These are phyloP conservation scores for Caiman crocodilus DNA, from an alignment of 2,797 vertebrate genomes.

Conservation along the genomic window DNA sequence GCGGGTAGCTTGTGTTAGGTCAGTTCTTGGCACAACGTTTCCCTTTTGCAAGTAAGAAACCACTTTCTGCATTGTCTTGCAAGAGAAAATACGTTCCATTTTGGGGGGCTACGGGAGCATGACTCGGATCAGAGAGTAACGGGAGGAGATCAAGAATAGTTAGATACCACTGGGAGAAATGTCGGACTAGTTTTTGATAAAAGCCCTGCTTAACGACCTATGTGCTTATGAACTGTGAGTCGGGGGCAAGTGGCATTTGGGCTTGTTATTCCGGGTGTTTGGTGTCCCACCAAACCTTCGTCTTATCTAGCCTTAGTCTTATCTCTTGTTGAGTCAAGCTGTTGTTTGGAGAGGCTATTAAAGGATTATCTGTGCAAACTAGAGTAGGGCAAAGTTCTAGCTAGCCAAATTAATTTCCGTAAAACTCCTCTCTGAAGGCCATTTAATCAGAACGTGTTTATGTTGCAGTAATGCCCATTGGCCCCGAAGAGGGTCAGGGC, in stretches of 20 bases:
- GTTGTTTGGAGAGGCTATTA: not conserved
- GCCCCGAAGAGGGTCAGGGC: not conserved
- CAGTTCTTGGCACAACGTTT: not conserved
- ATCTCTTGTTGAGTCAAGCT: not conserved
- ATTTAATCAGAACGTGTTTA: not conserved
- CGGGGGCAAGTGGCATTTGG: not conserved
- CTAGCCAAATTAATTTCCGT: not conserved
- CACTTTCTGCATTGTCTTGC: slow-evolving; percentile 13
- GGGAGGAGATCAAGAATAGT: slow-evolving; percentile 20
- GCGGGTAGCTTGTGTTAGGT: not conserved
- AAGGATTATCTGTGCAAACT: not conserved
- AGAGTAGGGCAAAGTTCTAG: not conserved
- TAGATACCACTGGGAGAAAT: slow-evolving; percentile 33
- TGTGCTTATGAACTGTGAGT: slow-evolving; percentile 29
- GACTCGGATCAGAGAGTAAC: not conserved
- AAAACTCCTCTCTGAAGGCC: not conserved
- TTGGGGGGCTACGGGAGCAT: slow-evolving; percentile 12
- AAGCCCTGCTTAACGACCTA: slow-evolving; percentile 25
- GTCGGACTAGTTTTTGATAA: slow-evolving; percentile 50
- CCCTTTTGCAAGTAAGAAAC: not conserved
- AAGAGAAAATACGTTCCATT: not conserved
- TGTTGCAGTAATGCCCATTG: not conserved
- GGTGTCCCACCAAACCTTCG: not conserved
- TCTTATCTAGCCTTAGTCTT: not conserved
- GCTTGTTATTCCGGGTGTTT: not conserved